phyloP scores from a whole-genome alignment of 2,797 vertebrate species.

The Enoplosus armatus region DNA sequence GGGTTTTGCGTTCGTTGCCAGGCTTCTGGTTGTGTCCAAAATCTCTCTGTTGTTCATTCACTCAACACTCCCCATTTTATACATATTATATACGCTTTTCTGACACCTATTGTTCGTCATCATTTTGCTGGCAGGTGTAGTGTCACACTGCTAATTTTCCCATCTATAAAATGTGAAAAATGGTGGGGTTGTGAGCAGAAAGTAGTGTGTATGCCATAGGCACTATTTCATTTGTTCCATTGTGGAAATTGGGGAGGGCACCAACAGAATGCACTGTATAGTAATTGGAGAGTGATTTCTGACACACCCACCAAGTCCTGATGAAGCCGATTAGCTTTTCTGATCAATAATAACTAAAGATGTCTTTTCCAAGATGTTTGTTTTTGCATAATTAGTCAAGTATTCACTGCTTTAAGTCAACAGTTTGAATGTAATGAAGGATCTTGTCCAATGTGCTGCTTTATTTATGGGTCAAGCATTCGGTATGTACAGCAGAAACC shows the following conservation, averaged over 20 bases:
- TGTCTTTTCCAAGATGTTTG: not conserved
- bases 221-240: not conserved
- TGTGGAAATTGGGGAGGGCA: not conserved
- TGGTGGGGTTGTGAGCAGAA: not conserved
- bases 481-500: not conserved
- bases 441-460: not conserved
- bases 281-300: not conserved
- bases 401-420: not conserved
- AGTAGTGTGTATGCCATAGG: not conserved
- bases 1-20: not conserved
- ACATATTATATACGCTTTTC: not conserved
- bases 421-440: conserved; percentile 5
- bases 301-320: not conserved
- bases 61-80: not conserved
- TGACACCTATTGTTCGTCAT: not conserved
- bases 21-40: not conserved
- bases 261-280: not conserved
- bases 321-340: not conserved
- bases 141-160: not conserved
- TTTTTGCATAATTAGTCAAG: not conserved
- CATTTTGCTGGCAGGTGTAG: not conserved
- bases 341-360: not conserved
- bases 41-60: too few relatives aligned
- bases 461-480: not conserved
- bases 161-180: not conserved